Conservation (phyloP, 2,888 invertebrate genomes). For the Acrobeloides nanus region DNA sequence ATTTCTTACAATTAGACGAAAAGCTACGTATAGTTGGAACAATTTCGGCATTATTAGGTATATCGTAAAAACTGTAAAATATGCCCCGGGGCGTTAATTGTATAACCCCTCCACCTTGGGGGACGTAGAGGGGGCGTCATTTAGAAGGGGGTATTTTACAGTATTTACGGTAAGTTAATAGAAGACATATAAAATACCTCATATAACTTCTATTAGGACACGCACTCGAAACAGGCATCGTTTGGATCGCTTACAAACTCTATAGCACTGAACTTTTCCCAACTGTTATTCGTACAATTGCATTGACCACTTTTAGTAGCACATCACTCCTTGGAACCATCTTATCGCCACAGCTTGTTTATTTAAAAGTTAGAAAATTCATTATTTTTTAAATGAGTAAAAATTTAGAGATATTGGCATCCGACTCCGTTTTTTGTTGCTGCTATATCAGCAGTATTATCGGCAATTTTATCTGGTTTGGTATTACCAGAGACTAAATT, state of each 20-base stretch:
- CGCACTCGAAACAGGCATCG: conserved; percentile 8
- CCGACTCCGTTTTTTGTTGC: conserved; percentile 15
- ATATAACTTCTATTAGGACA: too few species aligned
- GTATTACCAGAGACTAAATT: conserved; percentile 20
- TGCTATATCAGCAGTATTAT: conserved; percentile 3
- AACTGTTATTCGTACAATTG: conserved; percentile 23
- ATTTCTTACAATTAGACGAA: conserved; percentile 5
- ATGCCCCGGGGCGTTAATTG: too few species aligned
- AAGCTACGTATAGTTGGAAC: conserved; percentile 16
- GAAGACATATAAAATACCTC: background rate
- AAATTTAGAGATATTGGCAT: conserved; percentile 22
- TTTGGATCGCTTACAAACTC: conserved; percentile 20
- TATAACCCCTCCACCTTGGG: too few species aligned
- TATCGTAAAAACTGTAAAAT: background rate
- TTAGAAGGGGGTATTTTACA: too few species aligned
- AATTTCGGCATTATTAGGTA: conserved; percentile 16
- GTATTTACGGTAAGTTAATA: conserved; percentile 3
- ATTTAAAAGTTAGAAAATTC: conserved; percentile 14
- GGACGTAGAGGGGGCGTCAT: too few species aligned
- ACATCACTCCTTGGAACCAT: conserved; percentile 20
- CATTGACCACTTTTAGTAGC: conserved; percentile 16
- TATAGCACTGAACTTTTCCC: conserved; percentile 27
- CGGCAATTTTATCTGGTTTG: conserved; percentile 3
- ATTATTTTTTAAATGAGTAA: too few species aligned
- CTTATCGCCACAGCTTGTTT: conserved; percentile 19